Conservation (phyloP, 2,113 vertebrate genomes). For the Orientallactaga bullata region DNA sequence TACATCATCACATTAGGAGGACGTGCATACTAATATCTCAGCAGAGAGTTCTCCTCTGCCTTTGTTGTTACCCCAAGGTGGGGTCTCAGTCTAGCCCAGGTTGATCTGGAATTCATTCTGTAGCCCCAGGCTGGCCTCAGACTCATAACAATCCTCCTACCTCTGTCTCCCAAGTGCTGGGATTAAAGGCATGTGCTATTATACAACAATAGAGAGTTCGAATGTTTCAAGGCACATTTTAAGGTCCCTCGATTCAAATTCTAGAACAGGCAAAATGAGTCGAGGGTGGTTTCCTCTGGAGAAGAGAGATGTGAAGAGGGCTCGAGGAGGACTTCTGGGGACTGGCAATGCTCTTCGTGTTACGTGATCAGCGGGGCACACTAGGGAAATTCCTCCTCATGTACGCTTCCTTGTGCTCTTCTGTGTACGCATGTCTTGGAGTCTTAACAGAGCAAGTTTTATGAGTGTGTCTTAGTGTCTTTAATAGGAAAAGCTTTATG, state of each 20-base stretch:
- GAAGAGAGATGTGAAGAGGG: too few relatives aligned
- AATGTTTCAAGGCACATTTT: neutral
- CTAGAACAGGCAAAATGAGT: neutral
- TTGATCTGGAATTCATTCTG: too few relatives aligned
- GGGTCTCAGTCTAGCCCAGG: too few relatives aligned
- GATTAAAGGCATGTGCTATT: too few relatives aligned
- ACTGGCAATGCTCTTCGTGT: accelerated
- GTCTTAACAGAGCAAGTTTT: neutral
- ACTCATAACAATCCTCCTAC: too few relatives aligned
- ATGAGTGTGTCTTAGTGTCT: too few relatives aligned
- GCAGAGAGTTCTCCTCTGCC: too few relatives aligned
- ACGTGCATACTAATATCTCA: neutral
- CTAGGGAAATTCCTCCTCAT: neutral
- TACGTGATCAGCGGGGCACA: too few relatives aligned
- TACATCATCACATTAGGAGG: neutral
- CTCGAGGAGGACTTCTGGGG: neutral
- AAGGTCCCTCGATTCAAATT: neutral
- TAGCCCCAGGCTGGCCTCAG: too few relatives aligned
- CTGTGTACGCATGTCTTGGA: accelerated
- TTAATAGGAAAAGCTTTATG: neutral
- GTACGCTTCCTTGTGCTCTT: neutral
- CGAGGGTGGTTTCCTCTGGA: too few relatives aligned
- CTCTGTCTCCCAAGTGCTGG: too few relatives aligned
- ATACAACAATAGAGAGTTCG: neutral
- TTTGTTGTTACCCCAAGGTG: too few relatives aligned